Evolutionary conservation across 2,888 invertebrate genomes (phyloP).

Genomic region (Acanthoscelides obtectus): DNA sequence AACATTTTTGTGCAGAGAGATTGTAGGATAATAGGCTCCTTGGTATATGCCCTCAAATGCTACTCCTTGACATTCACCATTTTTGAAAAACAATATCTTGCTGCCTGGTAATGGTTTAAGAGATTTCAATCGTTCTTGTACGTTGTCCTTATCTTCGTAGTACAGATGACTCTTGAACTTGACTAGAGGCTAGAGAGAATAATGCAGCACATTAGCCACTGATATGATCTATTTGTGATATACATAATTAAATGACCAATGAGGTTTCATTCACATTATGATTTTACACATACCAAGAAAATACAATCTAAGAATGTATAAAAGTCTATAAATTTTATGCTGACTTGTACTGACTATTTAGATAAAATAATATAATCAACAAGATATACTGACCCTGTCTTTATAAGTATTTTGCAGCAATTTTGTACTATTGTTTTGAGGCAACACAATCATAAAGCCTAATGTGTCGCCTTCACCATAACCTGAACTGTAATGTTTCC

Average conservation of each 20-base stretch:
- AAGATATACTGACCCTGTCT: conserved; percentile 68
- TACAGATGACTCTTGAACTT: conserved; percentile 98
- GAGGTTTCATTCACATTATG: no score
- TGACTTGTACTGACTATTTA: no score
- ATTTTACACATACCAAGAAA: no score
- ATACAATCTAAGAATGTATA: no score
- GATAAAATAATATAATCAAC: no score
- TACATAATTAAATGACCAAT: no score
- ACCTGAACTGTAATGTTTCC: conserved; percentile 80
- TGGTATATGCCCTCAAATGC: conserved; percentile 83
- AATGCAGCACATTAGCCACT: no score
- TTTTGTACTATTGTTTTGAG: conserved; percentile 57
- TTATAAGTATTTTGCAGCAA: conserved; percentile 87
- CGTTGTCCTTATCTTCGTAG: conserved; percentile 96
- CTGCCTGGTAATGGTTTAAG: conserved; percentile 72
- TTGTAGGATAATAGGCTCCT: conserved; percentile 90
- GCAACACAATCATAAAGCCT: conserved; percentile 84
- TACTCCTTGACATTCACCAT: conserved; percentile 85
- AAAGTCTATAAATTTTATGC: no score
- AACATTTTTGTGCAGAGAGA: conserved; percentile 88
- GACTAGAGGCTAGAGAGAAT: conserved; percentile 75
- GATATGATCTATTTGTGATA: no score
- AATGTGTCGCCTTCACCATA: conserved; percentile 90
- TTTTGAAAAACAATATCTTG: conserved; percentile 84
- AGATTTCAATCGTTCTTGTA: conserved; percentile 78